These are phyloP conservation scores for Eristalinus aeneus DNA, from an alignment of 2,888 invertebrate genomes.

Conservation along the genomic window DNA sequence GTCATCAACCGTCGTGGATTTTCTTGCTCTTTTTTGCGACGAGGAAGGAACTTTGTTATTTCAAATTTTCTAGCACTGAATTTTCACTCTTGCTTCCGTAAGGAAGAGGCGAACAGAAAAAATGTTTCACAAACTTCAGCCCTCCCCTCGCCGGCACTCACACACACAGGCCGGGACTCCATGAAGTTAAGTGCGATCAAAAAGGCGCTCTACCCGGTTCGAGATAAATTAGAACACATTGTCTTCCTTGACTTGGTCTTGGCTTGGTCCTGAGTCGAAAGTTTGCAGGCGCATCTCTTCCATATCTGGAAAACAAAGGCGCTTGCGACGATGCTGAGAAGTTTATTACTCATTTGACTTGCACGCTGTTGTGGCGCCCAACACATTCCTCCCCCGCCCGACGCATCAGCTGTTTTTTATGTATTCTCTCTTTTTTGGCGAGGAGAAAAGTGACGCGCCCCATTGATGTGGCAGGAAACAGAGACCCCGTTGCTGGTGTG, in stretches of 20 bases:
- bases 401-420: neutral
- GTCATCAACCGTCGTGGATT: slow-evolving; percentile 48
- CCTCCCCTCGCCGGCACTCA: neutral
- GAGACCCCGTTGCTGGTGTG: neutral
- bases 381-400: neutral
- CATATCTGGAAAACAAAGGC: slow-evolving; percentile 46
- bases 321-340: slow-evolving; percentile 26
- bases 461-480: slow-evolving; percentile 5
- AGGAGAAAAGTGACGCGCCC: slow-evolving; percentile 20
- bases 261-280: neutral
- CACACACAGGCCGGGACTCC: neutral
- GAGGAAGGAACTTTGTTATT: slow-evolving; percentile 50
- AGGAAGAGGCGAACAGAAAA: neutral
- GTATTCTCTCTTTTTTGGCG: neutral
- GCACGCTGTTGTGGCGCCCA: neutral
- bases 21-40: slow-evolving; percentile 10
- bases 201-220: slow-evolving; percentile 23
- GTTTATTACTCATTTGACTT: slow-evolving; percentile 64
- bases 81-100: slow-evolving; percentile 42
- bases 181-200: slow-evolving; percentile 21
- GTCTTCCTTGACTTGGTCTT: slow-evolving; percentile 48
- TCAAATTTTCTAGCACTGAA: slow-evolving; percentile 49
- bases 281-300: neutral
- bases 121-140: neutral
- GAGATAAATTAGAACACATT: slow-evolving; percentile 60